These are phyloP conservation scores for Hetaerina titia DNA, from an alignment of 2,888 invertebrate genomes.

Conservation along the genomic window DNA sequence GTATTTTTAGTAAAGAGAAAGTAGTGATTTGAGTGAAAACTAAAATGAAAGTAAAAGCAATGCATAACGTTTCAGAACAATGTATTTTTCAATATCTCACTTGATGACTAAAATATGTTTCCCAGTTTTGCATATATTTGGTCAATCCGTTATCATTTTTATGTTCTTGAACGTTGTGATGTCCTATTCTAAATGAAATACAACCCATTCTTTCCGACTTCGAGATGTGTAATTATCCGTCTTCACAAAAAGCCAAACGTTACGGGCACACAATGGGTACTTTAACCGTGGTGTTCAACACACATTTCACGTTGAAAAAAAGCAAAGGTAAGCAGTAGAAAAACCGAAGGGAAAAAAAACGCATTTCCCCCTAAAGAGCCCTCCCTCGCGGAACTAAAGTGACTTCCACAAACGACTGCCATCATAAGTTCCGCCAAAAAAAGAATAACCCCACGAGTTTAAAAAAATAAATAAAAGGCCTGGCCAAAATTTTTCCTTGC, in stretches of 20 bases:
- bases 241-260: not conserved
- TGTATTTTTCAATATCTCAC: too few relatives aligned
- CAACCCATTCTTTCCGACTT: not conserved
- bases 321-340: constrained; percentile 38
- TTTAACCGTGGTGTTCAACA: not conserved
- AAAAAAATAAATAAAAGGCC: not conserved
- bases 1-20: too few relatives aligned
- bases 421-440: not conserved
- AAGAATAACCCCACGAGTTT: not conserved
- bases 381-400: not conserved
- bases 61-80: too few relatives aligned
- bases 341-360: not conserved
- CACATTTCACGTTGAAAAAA: not conserved
- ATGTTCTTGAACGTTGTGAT: not conserved
- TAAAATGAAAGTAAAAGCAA: too few relatives aligned
- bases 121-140: too few relatives aligned
- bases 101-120: too few relatives aligned
- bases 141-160: not conserved
- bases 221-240: not conserved
- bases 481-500: constrained; percentile 8
- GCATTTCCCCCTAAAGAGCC: not conserved
- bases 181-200: too few relatives aligned
- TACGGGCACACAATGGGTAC: constrained; percentile 28
- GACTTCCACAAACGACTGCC: constrained; percentile 5
- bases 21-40: too few relatives aligned